phyloP scores from a whole-genome alignment of 2,888 invertebrate genomes.

The Lamproptera curius region DNA sequence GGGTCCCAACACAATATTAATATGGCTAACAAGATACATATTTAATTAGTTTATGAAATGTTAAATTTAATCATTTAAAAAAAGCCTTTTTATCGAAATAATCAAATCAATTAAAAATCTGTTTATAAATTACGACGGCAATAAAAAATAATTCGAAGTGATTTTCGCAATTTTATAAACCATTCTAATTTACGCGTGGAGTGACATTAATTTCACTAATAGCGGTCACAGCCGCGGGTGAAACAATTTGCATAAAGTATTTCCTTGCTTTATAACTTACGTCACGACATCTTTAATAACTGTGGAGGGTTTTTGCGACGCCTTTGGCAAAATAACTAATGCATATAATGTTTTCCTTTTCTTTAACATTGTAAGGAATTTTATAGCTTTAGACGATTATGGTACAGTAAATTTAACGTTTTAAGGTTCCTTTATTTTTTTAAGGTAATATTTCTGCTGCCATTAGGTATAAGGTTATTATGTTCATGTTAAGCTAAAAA shows the following conservation, averaged over 20 bases:
- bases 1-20: no score
- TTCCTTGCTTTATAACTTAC: constrained; percentile 58
- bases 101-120: no score
- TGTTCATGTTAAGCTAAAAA: no score
- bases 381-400: constrained; percentile 19
- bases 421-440: no score
- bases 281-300: constrained; percentile 70
- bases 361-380: constrained; percentile 15
- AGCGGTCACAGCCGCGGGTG: constrained; percentile 33
- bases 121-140: no score
- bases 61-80: no score
- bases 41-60: no score
- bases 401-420: no score
- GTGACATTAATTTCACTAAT: constrained; percentile 34
- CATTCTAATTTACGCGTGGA: constrained; percentile 27
- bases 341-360: constrained; percentile 45
- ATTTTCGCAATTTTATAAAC: constrained; percentile 2
- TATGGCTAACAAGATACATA: no score
- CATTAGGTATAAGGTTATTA: no score
- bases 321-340: constrained; percentile 63
- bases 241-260: constrained; percentile 68
- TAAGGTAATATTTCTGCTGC: no score
- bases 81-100: no score
- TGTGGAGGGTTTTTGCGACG: constrained; percentile 63
- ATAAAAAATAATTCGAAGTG: background rate